Base-by-base conservation (phyloP, 1,140 invertebrate species). In the Drosophila obscura region DNA sequence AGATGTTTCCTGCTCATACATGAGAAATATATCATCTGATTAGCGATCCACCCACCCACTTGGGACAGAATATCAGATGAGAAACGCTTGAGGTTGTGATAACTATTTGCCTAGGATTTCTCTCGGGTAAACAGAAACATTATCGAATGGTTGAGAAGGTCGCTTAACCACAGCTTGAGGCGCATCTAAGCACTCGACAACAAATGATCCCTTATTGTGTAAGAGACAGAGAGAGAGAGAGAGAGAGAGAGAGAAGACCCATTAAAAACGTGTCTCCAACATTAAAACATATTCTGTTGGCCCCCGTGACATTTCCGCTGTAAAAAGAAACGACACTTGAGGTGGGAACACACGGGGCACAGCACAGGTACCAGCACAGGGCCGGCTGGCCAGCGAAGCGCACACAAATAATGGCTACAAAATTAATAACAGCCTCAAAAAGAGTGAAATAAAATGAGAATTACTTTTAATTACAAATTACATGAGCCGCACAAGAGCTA, bases 381-480 rank as follows among this genome's bases (percentile, higher is more conserved):
- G 31, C 11, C 78, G 82, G 65, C 71, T 9, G 79, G 50, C 77
- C 61, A 85, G 69, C 67, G 67, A 69, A 69, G 65, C 67, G 78
- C 69, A 75, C 69, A 72, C 48, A 81, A 78, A 78, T 78, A 77
- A 77, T 81, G 66, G 59, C 77, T 77, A 51, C 41, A 66, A 74
- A 74, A 85, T 81, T 85, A 84, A 85, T 84, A 68, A 68, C 71
- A 61, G 13, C 48, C 51, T 59, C 41, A 69, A 79, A 73, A 58
- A 65, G 35, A 68, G 79, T 55, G 77, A 73, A 74, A 81, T 56
- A 75, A 82, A 62, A 82, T 68, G 58, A 71, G 58, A 74, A 87
- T 69, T 76, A 55, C 68, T 82, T 87, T 87, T 82, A 82, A 87
- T 87, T 87, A 87, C 83, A 87, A 87, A 88, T 87, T 88, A 87